Evolutionary conservation across 2,797 vertebrate species (phyloP), one percentile per base, ranked within the genome.

Genomic region (Tragopan temminckii): DNA sequence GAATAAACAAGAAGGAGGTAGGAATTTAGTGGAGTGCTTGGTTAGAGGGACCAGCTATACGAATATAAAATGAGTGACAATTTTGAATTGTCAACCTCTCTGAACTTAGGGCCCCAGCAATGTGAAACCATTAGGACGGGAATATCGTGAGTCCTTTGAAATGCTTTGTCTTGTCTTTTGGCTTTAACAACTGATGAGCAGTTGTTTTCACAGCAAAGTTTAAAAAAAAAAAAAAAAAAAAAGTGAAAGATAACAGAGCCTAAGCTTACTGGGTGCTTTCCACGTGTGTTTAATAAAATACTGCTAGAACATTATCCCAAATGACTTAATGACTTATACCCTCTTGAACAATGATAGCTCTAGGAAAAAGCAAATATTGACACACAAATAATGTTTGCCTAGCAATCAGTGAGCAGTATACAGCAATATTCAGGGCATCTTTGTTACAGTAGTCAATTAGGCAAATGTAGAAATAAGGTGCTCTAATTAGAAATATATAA

Each of bases 301-400:
- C 42, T 80, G 81, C 75, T 72, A 93, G 53, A 95, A 16, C 40
- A 59, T 85, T 94, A 87, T 93, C 93, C 88, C 93, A 91, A 90
- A 89, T 97, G 58, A 96, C 90, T 96, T 96, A 90, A 88, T 97
- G 58, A 96, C 90, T 96, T 96, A 76, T 13, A 94, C 70, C 85
- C 79, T 96, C 93, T 96, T 88, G 72, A 80, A 94, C 94, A 96
- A 88, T 38, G 71, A 96, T 79, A 88, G 91, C 67, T 97, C 93
- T 95, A 90, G 91, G 81, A 95, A 94, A 94, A 94, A 95, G 72
- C 96, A 97, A 98, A 98, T 98, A 97, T 97, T 97, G 96, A 95
- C 87, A 74, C 95, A 96, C 88, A 75, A 85, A 1, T 97, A 96
- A 97, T 97, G 92, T 97, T 98, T 97, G 87, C 88, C 92, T 83